Evolutionary conservation across 1,140 invertebrate genomes (phyloP).

Genomic region (Bombyx mandarina): DNA sequence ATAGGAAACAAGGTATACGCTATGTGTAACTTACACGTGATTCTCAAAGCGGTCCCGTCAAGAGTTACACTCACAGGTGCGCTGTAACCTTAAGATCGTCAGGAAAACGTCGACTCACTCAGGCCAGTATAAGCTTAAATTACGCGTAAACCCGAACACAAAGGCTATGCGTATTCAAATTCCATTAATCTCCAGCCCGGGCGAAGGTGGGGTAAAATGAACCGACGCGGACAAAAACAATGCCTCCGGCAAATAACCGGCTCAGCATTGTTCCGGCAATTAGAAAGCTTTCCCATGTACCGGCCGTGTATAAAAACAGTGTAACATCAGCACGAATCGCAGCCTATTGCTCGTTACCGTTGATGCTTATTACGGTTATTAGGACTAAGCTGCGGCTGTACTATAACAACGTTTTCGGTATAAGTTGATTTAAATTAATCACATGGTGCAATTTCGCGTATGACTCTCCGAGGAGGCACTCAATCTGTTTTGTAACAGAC

Average conservation of each 20-base stretch:
- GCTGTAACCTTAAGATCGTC: constrained; percentile 51
- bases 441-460: neutral
- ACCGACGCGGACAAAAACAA: constrained; percentile 69
- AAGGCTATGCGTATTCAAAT: constrained; percentile 70
- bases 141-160: constrained; percentile 69
- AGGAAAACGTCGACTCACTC: constrained; percentile 57
- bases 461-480: too few species aligned
- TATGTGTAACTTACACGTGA: too few species aligned
- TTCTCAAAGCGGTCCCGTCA: too few species aligned
- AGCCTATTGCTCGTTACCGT: constrained; percentile 68
- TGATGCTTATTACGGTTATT: constrained; percentile 70
- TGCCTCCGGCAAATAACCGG: constrained; percentile 68
- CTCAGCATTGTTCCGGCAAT: constrained; percentile 71
- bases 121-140: constrained; percentile 60
- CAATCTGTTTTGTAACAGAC: too few species aligned
- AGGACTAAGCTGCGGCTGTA: constrained; percentile 57
- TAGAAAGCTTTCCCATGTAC: constrained; percentile 71
- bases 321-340: constrained; percentile 69
- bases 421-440: constrained; percentile 36
- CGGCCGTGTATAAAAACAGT: constrained; percentile 68
- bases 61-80: neutral
- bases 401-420: constrained; percentile 55
- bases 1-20: too few species aligned
- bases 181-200: constrained; percentile 65
- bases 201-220: constrained; percentile 64